Conservation (phyloP, 1,140 invertebrate genomes). For the Drosophila sp. region DNA sequence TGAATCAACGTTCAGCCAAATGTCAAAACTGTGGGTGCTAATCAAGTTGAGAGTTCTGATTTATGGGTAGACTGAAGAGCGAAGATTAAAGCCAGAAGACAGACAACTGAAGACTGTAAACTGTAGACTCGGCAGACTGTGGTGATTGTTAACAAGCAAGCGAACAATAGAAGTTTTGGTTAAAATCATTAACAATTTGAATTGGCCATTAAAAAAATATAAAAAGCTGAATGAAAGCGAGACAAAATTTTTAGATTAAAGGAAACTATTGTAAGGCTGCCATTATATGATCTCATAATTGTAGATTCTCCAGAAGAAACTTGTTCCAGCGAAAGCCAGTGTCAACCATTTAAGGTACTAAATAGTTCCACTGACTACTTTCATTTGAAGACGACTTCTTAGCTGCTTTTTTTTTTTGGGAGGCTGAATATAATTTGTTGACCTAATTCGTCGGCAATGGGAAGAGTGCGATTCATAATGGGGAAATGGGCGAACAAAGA, state of each 20-base stretch:
- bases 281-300: conserved; percentile 12
- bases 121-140: too few relatives aligned
- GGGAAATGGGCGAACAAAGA: background rate
- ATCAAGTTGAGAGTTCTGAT: conserved; percentile 13
- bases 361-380: conserved; percentile 19
- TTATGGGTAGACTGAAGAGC: background rate
- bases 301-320: background rate
- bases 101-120: too few relatives aligned
- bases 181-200: background rate
- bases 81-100: background rate
- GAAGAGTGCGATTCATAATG: conserved; percentile 1
- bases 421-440: conserved; percentile 63
- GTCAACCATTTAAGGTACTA: conserved; percentile 20
- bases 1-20: conserved; percentile 5
- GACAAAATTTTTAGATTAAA: background rate
- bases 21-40: conserved; percentile 22
- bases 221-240: conserved; percentile 5
- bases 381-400: conserved; percentile 12
- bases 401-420: conserved; percentile 8
- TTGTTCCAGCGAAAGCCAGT: conserved; percentile 3
- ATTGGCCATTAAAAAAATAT: conserved; percentile 8
- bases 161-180: background rate
- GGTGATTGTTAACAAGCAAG: background rate
- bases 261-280: background rate
- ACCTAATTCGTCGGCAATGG: conserved; percentile 53